These are phyloP conservation scores for Temnothorax longispinosus DNA, from an alignment of 1,140 invertebrate genomes.

Conservation along the genomic window DNA sequence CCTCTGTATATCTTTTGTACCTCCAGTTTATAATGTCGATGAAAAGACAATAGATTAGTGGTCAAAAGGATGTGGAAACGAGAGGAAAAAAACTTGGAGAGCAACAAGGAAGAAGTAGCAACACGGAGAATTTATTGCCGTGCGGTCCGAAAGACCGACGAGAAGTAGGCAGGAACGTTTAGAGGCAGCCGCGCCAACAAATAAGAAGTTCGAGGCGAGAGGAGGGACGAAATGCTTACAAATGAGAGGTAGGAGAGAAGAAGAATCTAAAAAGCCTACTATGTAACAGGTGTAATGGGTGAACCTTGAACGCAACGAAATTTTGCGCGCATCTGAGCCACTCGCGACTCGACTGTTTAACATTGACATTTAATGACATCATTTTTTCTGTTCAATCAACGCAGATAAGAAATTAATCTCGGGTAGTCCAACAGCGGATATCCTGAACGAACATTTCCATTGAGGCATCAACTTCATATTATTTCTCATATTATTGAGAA, in stretches of 20 bases:
- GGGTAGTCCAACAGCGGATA: background rate
- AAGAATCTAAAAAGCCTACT: conserved; percentile 30
- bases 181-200: conserved; percentile 66
- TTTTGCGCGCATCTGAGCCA: conserved; percentile 50
- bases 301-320: conserved; percentile 18
- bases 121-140: conserved; percentile 71
- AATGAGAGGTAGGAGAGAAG: conserved; percentile 61
- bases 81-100: conserved; percentile 35
- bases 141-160: conserved; percentile 53
- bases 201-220: conserved; percentile 61
- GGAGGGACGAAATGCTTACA: conserved; percentile 62
- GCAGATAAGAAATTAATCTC: conserved; percentile 62
- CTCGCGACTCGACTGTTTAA: conserved; percentile 43
- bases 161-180: conserved; percentile 65
- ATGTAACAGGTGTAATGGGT: conserved; percentile 65
- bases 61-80: background rate
- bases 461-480: background rate
- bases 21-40: conserved; percentile 43
- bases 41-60: conserved; percentile 55
- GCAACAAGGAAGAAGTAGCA: conserved; percentile 65
- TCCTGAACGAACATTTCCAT: background rate
- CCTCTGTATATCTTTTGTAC: background rate
- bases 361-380: conserved; percentile 54
- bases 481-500: background rate
- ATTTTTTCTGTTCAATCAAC: conserved; percentile 36